A percentile compares a stretch with the other conserved stretches of the same genome.
phyloP scores from a whole-genome alignment of 2,888 invertebrate species.

The Limnephilus marmoratus region DNA sequence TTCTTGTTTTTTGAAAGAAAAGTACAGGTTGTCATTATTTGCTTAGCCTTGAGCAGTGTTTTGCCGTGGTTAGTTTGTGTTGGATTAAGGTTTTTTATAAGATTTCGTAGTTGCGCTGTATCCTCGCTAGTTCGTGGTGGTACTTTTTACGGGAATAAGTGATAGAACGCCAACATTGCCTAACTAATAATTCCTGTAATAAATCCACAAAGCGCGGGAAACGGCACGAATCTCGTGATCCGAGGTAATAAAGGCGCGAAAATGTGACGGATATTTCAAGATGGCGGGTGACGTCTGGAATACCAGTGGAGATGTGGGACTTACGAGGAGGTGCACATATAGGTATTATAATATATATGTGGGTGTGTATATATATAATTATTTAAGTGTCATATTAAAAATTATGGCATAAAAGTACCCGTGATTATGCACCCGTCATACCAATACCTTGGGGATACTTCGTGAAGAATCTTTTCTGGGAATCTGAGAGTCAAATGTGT shows the following conservation, averaged over 20 bases:
- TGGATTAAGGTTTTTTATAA: not conserved
- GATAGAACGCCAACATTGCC: not conserved
- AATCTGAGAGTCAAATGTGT: no score
- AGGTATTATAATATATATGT: not conserved
- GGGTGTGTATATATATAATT: no score
- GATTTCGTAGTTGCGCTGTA: not conserved
- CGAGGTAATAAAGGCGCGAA: conserved; percentile 50
- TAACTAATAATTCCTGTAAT: conserved; percentile 50
- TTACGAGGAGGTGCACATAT: not conserved
- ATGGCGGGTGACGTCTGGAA: conserved; percentile 1
- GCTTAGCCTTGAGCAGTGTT: no score
- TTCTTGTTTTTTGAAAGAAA: not conserved
- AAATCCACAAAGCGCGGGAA: conserved; percentile 49
- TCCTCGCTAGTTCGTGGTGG: not conserved
- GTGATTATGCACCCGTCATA: no score
- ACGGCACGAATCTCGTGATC: conserved; percentile 44
- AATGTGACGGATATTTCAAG: conserved; percentile 44
- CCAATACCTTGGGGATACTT: no score
- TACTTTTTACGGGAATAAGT: not conserved
- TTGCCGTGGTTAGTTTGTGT: not conserved
- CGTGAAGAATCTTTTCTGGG: no score
- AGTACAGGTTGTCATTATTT: no score
- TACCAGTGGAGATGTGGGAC: not conserved
- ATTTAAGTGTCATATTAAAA: no score
- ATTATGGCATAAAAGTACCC: no score